Evolutionary conservation across 1,140 invertebrate genomes (phyloP).

Genomic region (Micrasema longulum): DNA sequence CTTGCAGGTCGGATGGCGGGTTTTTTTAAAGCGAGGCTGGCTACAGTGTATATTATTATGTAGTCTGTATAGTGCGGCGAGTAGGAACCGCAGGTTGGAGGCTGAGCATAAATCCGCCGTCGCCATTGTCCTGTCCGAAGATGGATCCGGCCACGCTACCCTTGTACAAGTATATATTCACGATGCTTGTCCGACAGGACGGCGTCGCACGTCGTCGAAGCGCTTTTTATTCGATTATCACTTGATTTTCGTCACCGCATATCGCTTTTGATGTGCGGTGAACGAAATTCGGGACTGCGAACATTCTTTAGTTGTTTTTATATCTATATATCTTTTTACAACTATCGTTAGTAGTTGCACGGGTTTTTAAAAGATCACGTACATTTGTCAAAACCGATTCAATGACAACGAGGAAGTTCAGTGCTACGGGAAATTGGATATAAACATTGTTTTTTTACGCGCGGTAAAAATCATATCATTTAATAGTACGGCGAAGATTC

Average conservation of each 20-base stretch:
- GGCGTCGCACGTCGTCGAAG: slow-evolving; percentile 21
- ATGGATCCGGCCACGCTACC: slow-evolving; percentile 2
- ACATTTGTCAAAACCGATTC: too few species aligned
- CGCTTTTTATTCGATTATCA: slow-evolving; percentile 15
- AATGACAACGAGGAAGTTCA: too few species aligned
- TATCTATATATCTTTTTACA: too few species aligned
- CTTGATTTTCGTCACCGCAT: slow-evolving; percentile 10
- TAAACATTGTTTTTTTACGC: too few species aligned
- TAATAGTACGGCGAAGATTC: too few species aligned
- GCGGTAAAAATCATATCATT: too few species aligned
- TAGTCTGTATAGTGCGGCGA: background rate
- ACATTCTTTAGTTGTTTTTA: too few species aligned
- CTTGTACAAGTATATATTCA: slow-evolving; percentile 3
- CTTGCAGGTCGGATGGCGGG: background rate
- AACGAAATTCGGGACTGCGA: background rate
- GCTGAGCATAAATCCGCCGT: slow-evolving; percentile 40
- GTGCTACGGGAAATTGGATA: too few species aligned
- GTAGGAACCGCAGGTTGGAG: slow-evolving; percentile 1
- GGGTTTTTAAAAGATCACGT: too few species aligned
- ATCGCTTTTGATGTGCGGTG: too few species aligned
- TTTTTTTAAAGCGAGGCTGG: slow-evolving; percentile 1
- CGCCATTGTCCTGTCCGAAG: slow-evolving; percentile 46
- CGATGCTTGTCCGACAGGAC: slow-evolving; percentile 1
- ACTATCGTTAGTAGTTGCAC: too few species aligned
- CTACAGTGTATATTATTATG: background rate